Evolutionary conservation across 2,888 invertebrate species (phyloP).

Genomic region (Yponomeuta plumbellus): DNA sequence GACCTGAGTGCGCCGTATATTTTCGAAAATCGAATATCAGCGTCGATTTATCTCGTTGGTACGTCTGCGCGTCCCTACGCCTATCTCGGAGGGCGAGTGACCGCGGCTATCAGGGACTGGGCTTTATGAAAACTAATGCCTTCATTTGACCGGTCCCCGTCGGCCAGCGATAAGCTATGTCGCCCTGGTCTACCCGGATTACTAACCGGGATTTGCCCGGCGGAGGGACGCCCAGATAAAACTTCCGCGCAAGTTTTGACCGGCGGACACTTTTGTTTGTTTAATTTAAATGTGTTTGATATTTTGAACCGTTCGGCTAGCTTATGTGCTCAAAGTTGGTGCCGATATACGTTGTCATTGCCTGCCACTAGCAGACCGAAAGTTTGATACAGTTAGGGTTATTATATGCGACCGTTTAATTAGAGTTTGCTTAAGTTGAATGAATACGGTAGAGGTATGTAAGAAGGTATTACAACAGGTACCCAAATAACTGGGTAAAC

Average conservation of each 20-base stretch:
- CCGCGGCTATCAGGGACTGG: conserved; percentile 56
- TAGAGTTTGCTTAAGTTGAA: too few relatives aligned
- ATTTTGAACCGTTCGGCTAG: conserved; percentile 10
- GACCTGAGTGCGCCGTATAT: conserved; percentile 10
- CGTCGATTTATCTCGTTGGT: conserved; percentile 43
- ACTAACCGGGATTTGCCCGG: conserved; percentile 53
- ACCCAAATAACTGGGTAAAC: background rate
- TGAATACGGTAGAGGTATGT: too few relatives aligned
- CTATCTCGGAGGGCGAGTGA: conserved; percentile 32
- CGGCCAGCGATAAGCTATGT: conserved; percentile 67
- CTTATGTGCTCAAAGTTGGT: background rate
- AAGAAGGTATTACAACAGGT: background rate
- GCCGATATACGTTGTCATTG: background rate
- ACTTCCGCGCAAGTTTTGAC: conserved; percentile 48
- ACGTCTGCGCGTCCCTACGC: conserved; percentile 38
- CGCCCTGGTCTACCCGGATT: conserved; percentile 66
- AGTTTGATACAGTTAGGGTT: background rate
- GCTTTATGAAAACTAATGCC: conserved; percentile 75
- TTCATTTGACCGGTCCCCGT: conserved; percentile 67
- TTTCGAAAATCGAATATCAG: conserved; percentile 34
- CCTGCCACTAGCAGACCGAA: background rate
- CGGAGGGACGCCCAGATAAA: conserved; percentile 50
- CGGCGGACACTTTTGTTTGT: conserved; percentile 10
- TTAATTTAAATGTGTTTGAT: conserved; percentile 50
- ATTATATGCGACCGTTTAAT: too few relatives aligned